These are phyloP conservation scores for Aspidoscelis tigris DNA, from an alignment of 2,113 vertebrate species.

Conservation along the genomic window DNA sequence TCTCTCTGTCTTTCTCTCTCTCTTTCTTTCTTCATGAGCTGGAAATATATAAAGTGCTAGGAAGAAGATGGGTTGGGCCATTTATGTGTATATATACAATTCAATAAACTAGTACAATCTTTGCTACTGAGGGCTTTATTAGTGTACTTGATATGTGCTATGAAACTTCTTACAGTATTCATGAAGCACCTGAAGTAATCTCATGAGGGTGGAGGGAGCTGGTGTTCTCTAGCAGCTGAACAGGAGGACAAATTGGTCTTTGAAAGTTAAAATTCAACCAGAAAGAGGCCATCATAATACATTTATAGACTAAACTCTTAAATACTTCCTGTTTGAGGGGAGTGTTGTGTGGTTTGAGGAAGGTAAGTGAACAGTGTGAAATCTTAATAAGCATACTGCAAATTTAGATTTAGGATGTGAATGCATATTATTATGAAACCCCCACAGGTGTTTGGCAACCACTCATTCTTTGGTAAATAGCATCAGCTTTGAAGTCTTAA, in stretches of 20 bases:
- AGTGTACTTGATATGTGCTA: constrained; percentile 22
- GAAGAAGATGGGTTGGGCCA: neutral
- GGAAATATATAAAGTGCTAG: neutral
- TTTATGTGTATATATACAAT: constrained; percentile 13
- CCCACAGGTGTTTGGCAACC: neutral
- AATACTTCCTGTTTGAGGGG: neutral
- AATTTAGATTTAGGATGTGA: neutral
- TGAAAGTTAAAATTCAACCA: neutral
- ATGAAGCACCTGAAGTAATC: fast-evolving
- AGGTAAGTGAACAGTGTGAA: constrained; percentile 12
- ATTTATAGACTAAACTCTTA: neutral
- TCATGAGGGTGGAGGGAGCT: neutral
- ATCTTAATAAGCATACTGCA: constrained; percentile 4
- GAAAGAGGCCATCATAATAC: neutral
- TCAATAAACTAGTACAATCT: constrained; percentile 2
- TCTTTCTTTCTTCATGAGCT: neutral
- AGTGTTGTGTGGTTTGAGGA: neutral
- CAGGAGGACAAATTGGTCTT: neutral
- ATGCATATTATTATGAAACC: neutral
- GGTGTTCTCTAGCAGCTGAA: fast-evolving
- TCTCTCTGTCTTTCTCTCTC: too few relatives aligned
- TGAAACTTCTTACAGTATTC: constrained; percentile 32
- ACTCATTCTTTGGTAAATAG: too few relatives aligned
- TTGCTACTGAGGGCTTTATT: constrained; percentile 42
- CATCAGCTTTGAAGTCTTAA: neutral